These are phyloP conservation scores for Coleophora deauratella DNA, from an alignment of 2,888 invertebrate genomes.

Conservation along the genomic window DNA sequence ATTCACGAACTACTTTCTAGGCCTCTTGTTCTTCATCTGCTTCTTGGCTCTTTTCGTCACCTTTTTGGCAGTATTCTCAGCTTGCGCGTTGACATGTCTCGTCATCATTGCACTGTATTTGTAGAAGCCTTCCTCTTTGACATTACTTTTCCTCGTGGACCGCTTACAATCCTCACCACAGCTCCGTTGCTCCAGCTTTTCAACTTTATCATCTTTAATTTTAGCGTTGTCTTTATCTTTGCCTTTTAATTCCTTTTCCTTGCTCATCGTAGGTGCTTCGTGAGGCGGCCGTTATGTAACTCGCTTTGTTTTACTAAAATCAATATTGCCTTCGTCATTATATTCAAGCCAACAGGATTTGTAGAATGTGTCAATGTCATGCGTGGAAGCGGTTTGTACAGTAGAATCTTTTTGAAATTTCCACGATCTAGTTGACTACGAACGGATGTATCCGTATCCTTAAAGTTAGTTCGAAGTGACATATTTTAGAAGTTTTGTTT, in stretches of 20 bases:
- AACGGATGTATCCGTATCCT: not conserved
- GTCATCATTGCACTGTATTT: constrained; percentile 42
- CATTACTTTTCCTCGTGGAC: constrained; percentile 33
- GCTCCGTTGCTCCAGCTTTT: constrained; percentile 18
- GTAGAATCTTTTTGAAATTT: too few relatives aligned
- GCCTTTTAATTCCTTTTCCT: constrained; percentile 25
- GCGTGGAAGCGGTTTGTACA: not conserved
- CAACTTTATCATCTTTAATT: constrained; percentile 4
- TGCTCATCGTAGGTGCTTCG: constrained; percentile 24
- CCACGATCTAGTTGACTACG: too few relatives aligned
- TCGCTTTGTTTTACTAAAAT: constrained; percentile 8
- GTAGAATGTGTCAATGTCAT: not conserved
- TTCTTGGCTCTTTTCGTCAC: constrained; percentile 26
- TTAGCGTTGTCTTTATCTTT: constrained; percentile 21
- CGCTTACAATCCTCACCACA: constrained; percentile 15
- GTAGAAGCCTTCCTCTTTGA: constrained; percentile 46
- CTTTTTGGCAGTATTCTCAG: constrained; percentile 16
- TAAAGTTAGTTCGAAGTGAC: not conserved
- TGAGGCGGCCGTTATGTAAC: not conserved
- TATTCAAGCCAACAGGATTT: constrained; percentile 6
- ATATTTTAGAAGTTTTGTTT: too few relatives aligned
- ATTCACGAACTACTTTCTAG: not conserved
- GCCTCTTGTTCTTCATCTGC: constrained; percentile 24
- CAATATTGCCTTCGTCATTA: constrained; percentile 10
- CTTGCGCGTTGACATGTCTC: constrained; percentile 31